Evolutionary conservation across 2,797 vertebrate genomes (phyloP).

Genomic region (Coregonus sp.): DNA sequence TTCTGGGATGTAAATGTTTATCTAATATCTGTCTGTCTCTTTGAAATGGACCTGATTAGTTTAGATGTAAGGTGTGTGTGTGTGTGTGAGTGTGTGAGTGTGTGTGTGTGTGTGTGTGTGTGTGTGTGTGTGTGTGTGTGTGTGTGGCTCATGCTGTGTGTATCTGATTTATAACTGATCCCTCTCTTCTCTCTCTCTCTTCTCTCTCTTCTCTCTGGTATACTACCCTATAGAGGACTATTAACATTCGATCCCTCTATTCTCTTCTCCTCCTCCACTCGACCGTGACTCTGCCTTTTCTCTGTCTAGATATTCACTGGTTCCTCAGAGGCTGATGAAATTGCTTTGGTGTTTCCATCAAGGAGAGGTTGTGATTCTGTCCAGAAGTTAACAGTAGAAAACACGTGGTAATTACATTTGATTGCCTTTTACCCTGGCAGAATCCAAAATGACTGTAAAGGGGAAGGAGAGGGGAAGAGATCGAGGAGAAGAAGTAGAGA

Average conservation of each 20-base stretch:
- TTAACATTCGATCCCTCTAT: constrained; percentile 44
- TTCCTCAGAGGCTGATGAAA: constrained; percentile 71
- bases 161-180: neutral
- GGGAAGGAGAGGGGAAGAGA: too few species aligned
- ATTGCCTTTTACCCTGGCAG: constrained; percentile 63
- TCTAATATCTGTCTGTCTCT: constrained; percentile 88
- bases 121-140: constrained; percentile 59
- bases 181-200: neutral
- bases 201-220: neutral
- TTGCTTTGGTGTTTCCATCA: constrained; percentile 65
- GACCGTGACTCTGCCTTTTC: constrained; percentile 63
- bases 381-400: constrained; percentile 71
- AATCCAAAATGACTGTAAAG: constrained; percentile 67
- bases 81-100: too few species aligned
- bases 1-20: constrained; percentile 98
- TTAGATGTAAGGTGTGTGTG: constrained; percentile 67
- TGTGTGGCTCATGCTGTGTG: constrained; percentile 21
- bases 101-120: too few species aligned
- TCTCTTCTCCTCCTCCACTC: constrained; percentile 50
- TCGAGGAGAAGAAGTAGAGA: too few species aligned
- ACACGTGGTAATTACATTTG: constrained; percentile 79
- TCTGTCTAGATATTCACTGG: constrained; percentile 39
- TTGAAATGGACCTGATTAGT: constrained; percentile 88
- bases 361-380: constrained; percentile 45
- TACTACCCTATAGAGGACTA: constrained; percentile 52